Base-by-base conservation (phyloP, 1,140 invertebrate species). In the Ladona fulva region DNA sequence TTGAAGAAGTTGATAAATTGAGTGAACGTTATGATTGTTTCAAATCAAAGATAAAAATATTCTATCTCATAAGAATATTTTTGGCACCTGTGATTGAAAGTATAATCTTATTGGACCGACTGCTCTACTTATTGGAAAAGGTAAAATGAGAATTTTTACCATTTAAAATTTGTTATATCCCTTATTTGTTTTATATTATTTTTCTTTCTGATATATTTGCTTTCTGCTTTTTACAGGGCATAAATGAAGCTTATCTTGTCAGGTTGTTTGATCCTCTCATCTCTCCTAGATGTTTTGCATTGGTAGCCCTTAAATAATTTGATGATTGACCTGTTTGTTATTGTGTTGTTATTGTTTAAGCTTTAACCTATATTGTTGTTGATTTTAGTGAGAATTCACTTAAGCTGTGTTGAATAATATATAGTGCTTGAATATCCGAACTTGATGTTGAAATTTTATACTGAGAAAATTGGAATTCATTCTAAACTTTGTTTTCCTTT, bases 81-180 rank as follows among this genome's bases (percentile, higher is more conserved):
- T 86, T 96, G 78, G 94, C 94, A 16, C 93, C 94, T 25, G 88
- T 95, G 12, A 86, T 97, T 44, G 96, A 98, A 86, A 90, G 89
- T 80, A 85, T 95, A 0, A 92, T 97, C 80, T 86, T 97, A 74
- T 84, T 97, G 24, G 96, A 98, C 85, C 89, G 95, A 83, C 83
- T 94, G 25, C 84, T 96, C 77, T 97, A 89, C 87, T 88, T 98
- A 10, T 83, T 89, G 78, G 93, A 96, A 84, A 81, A 89, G 86
- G 89, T 89, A 80, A 82, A 81, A 66, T 52, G 44, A 11, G 14
- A 6, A 66, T 66, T 66, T 66, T 66, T 16, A 66, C n/a, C 19
- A 52, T 19, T 66, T 66, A 80, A 44, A 24, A 74, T 59, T 6
- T 59, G 14, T 78, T 76, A n/a, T n/a, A n/a, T n/a, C n/a, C n/a